Percentiles rank a stretch among this genome's conserved stretches.
phyloP scores from a whole-genome alignment of 2,888 invertebrate species.

The Bimastos eiseni region DNA sequence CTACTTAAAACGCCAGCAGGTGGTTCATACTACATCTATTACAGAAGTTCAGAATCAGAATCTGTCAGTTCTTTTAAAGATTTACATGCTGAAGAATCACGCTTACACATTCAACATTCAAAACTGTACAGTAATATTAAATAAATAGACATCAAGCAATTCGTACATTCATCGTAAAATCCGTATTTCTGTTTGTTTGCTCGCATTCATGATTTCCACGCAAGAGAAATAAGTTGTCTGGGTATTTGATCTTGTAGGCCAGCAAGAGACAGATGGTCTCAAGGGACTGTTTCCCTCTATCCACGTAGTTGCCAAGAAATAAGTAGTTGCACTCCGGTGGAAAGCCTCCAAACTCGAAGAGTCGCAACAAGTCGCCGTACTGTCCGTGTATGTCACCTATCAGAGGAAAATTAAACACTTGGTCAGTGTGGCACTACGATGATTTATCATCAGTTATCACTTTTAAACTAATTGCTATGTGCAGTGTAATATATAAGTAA shows the following conservation, averaged over 20 bases:
- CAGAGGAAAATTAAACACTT: background rate
- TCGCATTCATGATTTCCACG: slow-evolving; percentile 68
- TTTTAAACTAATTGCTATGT: no score
- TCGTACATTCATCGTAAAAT: slow-evolving; percentile 95
- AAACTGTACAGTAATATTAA: background rate
- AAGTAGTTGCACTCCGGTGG: slow-evolving; percentile 98
- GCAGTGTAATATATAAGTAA: no score
- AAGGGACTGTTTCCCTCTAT: slow-evolving; percentile 92
- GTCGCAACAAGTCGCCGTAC: slow-evolving; percentile 93
- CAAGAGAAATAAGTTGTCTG: slow-evolving; percentile 76
- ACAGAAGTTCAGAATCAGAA: no score
- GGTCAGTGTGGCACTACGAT: no score
- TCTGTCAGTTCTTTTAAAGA: no score
- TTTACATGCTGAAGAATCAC: no score
- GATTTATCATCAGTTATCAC: no score
- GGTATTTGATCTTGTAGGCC: slow-evolving; percentile 85
- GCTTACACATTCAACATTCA: no score
- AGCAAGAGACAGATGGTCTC: slow-evolving; percentile 90
- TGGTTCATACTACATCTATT: no score
- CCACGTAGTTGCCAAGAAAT: slow-evolving; percentile 94
- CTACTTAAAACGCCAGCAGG: no score
- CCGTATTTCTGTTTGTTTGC: slow-evolving; percentile 90
- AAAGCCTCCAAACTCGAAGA: slow-evolving; percentile 98
- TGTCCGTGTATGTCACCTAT: slow-evolving; percentile 97
- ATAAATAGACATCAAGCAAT: background rate